phyloP scores from a whole-genome alignment of 2,888 invertebrate species.

The Cataglyphis livida region DNA sequence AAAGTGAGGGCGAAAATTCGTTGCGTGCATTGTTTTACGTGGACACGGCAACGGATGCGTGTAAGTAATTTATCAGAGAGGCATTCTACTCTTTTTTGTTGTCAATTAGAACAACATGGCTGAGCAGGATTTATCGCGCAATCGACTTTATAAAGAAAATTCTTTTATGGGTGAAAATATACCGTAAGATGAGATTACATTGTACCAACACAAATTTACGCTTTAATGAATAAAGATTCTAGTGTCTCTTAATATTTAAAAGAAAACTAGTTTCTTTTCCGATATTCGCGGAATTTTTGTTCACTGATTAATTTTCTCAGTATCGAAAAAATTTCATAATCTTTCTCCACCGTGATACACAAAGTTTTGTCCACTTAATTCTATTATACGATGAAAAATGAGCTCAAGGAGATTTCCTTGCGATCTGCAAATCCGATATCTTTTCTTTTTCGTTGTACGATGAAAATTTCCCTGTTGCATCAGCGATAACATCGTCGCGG shows the following conservation, averaged over 20 bases:
- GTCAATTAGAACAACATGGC: slow-evolving; percentile 14
- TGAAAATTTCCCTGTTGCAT: slow-evolving; percentile 57
- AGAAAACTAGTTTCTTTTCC: not conserved
- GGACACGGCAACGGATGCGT: slow-evolving; percentile 5
- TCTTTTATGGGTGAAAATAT: slow-evolving; percentile 2
- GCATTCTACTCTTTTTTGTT: slow-evolving; percentile 6
- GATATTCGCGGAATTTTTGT: slow-evolving; percentile 1
- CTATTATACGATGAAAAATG: not conserved
- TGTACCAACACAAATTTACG: not conserved
- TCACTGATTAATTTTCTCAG: slow-evolving; percentile 1
- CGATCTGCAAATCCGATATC: not conserved
- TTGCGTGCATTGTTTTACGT: slow-evolving; percentile 4
- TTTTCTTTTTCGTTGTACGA: slow-evolving; percentile 1
- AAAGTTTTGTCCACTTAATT: slow-evolving; percentile 10
- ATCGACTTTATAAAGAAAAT: not conserved
- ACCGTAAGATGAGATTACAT: not conserved
- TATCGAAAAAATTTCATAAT: not conserved
- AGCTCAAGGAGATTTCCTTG: not conserved
- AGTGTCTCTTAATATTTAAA: slow-evolving; percentile 2
- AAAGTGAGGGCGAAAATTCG: slow-evolving; percentile 9
- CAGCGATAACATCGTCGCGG: slow-evolving; percentile 54
- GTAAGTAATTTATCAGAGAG: slow-evolving; percentile 4
- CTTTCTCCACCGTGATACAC: not conserved
- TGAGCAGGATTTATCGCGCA: slow-evolving; percentile 16
- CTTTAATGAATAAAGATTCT: slow-evolving; percentile 13